Conservation (phyloP, 1,140 invertebrate genomes). For the Neodiprion pinetum region DNA sequence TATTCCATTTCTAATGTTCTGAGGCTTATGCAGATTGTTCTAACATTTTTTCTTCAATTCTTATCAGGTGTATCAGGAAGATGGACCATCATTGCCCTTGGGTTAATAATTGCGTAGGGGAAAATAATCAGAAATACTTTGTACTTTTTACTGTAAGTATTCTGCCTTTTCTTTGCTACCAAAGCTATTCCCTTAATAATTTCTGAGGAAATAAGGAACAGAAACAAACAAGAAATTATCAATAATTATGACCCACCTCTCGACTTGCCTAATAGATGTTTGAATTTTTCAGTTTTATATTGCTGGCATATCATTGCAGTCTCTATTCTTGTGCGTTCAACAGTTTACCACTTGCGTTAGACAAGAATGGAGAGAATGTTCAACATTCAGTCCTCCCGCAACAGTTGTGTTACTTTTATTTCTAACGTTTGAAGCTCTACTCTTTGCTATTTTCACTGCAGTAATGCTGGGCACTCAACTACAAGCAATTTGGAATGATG, state of each 20-base stretch:
- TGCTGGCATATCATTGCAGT: constrained; percentile 93
- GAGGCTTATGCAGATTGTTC: not conserved
- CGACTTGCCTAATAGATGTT: no score
- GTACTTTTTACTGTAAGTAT: constrained; percentile 95
- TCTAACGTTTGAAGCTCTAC: constrained; percentile 93
- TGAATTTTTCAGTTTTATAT: constrained; percentile 91
- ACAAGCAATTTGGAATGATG: constrained; percentile 98
- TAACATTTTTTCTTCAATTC: constrained; percentile 26
- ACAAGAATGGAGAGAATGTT: constrained; percentile 95
- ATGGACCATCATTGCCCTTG: constrained; percentile 99
- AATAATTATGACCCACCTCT: no score
- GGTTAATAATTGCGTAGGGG: constrained; percentile 99
- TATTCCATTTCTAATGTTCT: not conserved
- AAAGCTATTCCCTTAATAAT: constrained; percentile 12
- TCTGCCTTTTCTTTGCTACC: not conserved
- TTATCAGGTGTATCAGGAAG: constrained; percentile 86
- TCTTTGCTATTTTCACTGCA: constrained; percentile 98
- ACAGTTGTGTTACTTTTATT: constrained; percentile 96
- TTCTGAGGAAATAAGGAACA: no score
- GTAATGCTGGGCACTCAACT: constrained; percentile 98
- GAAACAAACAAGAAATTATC: no score
- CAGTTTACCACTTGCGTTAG: constrained; percentile 94
- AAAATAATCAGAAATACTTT: constrained; percentile 99
- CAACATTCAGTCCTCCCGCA: constrained; percentile 90
- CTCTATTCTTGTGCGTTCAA: constrained; percentile 88